Percentiles rank a stretch among this genome's conserved stretches.
Conservation (phyloP, 2,888 invertebrate genomes). For the Tridacna gigas region DNA sequence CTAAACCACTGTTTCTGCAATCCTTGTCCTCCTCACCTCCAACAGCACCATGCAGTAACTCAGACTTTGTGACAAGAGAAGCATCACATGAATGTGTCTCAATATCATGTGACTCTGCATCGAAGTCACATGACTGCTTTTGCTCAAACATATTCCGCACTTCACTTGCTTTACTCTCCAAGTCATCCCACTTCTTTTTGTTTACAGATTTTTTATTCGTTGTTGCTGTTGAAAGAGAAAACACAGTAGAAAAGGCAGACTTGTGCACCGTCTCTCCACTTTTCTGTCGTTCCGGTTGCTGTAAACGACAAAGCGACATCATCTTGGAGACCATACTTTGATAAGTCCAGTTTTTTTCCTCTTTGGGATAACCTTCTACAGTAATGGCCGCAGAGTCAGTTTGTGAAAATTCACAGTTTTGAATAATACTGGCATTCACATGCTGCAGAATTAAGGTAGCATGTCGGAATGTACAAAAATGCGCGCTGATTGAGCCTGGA, state of each 20-base stretch:
- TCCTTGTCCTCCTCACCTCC: conserved; percentile 35
- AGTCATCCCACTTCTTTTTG: conserved; percentile 2
- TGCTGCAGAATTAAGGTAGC: conserved; percentile 77
- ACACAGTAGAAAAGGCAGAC: conserved; percentile 63
- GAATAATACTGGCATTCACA: conserved; percentile 76
- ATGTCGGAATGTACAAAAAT: conserved; percentile 80
- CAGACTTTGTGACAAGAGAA: conserved; percentile 31
- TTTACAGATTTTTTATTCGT: conserved; percentile 53
- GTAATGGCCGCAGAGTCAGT: conserved; percentile 78
- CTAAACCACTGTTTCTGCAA: neutral
- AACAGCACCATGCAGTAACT: conserved; percentile 41
- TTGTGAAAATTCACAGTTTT: conserved; percentile 81
- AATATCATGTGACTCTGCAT: conserved; percentile 52
- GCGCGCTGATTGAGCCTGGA: conserved; percentile 76
- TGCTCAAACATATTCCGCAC: neutral
- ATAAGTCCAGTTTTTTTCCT: conserved; percentile 77
- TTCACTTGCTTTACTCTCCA: conserved; percentile 25
- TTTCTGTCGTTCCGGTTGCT: conserved; percentile 52
- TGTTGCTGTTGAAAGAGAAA: conserved; percentile 65
- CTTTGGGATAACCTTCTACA: conserved; percentile 77
- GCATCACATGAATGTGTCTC: conserved; percentile 50
- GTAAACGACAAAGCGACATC: conserved; percentile 55
- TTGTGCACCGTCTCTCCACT: conserved; percentile 63
- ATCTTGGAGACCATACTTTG: conserved; percentile 62
- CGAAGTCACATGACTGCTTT: conserved; percentile 33